Conservation (phyloP, 1,140 invertebrate species). For the Sipha flava region DNA sequence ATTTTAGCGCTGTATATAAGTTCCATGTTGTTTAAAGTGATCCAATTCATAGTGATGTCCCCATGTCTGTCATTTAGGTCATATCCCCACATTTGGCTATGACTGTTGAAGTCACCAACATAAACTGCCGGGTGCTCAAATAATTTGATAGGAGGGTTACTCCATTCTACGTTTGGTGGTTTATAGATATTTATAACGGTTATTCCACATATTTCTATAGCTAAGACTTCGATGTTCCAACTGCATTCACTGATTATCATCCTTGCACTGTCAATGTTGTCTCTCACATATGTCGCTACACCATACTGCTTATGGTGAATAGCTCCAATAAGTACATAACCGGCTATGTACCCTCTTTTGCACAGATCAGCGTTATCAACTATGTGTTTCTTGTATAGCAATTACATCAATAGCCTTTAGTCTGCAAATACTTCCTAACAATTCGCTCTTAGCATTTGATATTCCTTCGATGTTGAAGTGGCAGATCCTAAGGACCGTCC, state of each 20-base stretch:
- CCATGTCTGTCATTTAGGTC: constrained; percentile 7
- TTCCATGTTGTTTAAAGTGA: too few species aligned
- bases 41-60: neutral
- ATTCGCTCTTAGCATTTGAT: neutral
- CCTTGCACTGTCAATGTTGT: constrained; percentile 34
- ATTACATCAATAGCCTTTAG: neutral
- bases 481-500: neutral
- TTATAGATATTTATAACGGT: constrained; percentile 28
- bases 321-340: neutral
- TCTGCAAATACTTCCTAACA: neutral
- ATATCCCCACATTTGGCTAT: constrained; percentile 11
- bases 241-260: constrained; percentile 38
- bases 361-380: neutral
- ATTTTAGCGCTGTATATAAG: too few species aligned
- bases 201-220: neutral
- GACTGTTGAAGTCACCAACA: constrained; percentile 30
- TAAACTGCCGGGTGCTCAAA: too few species aligned
- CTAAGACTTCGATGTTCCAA: constrained; percentile 7
- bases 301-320: constrained; percentile 8
- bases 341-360: neutral
- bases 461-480: neutral
- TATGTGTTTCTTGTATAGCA: neutral
- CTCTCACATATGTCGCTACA: neutral
- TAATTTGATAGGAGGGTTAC: too few species aligned
- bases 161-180: constrained; percentile 6